phyloP scores from a whole-genome alignment of 1,140 invertebrate genomes.

The Drosophila novamexicana region DNA sequence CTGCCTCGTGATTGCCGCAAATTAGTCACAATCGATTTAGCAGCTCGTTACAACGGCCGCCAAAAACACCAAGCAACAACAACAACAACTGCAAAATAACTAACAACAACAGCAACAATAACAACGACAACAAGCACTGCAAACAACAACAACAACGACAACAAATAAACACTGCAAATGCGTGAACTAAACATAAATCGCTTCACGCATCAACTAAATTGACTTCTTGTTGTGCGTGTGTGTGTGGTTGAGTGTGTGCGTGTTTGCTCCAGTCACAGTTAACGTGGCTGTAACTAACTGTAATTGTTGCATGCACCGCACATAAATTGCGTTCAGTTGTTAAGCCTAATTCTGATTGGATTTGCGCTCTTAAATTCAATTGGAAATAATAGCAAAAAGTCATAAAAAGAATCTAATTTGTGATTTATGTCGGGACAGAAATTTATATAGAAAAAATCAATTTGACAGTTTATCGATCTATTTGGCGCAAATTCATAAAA shows the following conservation, averaged over 20 bases:
- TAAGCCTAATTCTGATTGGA: not conserved
- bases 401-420: too few relatives aligned
- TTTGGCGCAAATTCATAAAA: too few relatives aligned
- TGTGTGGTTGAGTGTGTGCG: slow-evolving; percentile 14
- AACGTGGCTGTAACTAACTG: slow-evolving; percentile 47
- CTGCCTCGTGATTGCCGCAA: slow-evolving; percentile 67
- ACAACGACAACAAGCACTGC: slow-evolving; percentile 23
- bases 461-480: too few relatives aligned
- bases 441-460: too few relatives aligned
- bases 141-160: slow-evolving; percentile 33
- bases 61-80: slow-evolving; percentile 59
- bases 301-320: slow-evolving; percentile 34
- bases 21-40: slow-evolving; percentile 81
- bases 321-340: slow-evolving; percentile 21
- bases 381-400: not conserved
- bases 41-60: slow-evolving; percentile 72
- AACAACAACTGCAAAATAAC: slow-evolving; percentile 39
- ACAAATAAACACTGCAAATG: slow-evolving; percentile 56
- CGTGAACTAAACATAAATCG: slow-evolving; percentile 59
- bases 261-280: slow-evolving; percentile 9
- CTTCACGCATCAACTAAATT: slow-evolving; percentile 78
- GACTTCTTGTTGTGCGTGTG: slow-evolving; percentile 31
- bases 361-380: slow-evolving; percentile 1
- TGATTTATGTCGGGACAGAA: too few relatives aligned
- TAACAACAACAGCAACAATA: slow-evolving; percentile 26